Percentiles rank a stretch among this genome's conserved stretches.
phyloP scores from a whole-genome alignment of 2,797 vertebrate genomes.

The Odontamblyopus lacepedii region DNA sequence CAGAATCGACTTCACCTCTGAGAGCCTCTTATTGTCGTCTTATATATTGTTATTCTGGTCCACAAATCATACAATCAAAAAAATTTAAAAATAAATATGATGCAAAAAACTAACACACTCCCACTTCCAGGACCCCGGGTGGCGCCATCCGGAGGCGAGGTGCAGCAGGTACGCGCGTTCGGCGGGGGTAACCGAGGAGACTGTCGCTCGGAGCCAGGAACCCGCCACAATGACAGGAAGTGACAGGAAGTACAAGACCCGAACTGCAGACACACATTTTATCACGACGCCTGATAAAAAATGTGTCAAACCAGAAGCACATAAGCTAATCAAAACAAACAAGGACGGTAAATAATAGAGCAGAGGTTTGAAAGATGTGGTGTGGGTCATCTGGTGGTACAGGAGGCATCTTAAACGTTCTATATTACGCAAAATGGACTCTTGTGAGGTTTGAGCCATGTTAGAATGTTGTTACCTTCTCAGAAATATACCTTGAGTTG shows the following conservation, averaged over 20 bases:
- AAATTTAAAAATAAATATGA: conserved; percentile 6
- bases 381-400: conserved; percentile 18
- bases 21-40: too few relatives aligned
- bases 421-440: too few relatives aligned
- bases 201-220: conserved; percentile 63
- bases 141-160: conserved; percentile 52
- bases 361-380: conserved; percentile 4
- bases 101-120: conserved; percentile 22
- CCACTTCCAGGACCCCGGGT: conserved; percentile 26
- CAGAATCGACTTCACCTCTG: too few relatives aligned
- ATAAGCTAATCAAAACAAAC: conserved; percentile 47
- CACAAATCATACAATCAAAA: conserved; percentile 19
- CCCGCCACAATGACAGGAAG: conserved; percentile 76
- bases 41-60: conserved; percentile 11
- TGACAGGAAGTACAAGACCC: conserved; percentile 66
- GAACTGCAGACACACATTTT: conserved; percentile 57
- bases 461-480: neutral
- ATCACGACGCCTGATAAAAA: conserved; percentile 49
- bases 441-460: neutral
- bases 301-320: conserved; percentile 56
- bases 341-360: neutral
- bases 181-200: conserved; percentile 35
- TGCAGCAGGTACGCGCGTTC: conserved; percentile 51
- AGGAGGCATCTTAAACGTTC: neutral
- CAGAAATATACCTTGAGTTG: neutral